Percentiles rank a stretch among this genome's conserved stretches.
Conservation (phyloP, 2,797 vertebrate species). For the Myotis daubentonii region DNA sequence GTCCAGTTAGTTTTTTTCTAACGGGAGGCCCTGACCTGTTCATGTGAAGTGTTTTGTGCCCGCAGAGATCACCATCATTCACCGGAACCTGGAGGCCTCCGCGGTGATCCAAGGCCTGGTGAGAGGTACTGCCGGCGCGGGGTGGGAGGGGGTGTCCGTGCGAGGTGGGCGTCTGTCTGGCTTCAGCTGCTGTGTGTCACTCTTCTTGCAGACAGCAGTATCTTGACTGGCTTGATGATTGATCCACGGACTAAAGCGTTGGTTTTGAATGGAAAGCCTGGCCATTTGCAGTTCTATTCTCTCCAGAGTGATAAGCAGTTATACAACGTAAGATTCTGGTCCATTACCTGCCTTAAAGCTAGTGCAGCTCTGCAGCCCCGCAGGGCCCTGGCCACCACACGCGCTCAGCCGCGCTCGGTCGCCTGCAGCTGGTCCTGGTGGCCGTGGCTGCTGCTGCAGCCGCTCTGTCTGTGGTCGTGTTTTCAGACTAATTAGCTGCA, state of each 20-base stretch:
- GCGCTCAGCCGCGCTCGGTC: too few relatives aligned
- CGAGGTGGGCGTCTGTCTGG: neutral
- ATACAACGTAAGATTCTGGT: conserved; percentile 91
- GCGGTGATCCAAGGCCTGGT: conserved; percentile 95
- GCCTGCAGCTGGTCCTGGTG: too few relatives aligned
- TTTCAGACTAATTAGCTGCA: too few relatives aligned
- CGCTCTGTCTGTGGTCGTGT: too few relatives aligned
- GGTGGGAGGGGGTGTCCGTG: neutral
- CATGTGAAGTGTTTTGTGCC: conserved; percentile 21
- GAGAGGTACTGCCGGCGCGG: conserved; percentile 88
- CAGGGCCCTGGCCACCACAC: too few relatives aligned
- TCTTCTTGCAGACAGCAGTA: conserved; percentile 85
- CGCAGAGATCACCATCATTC: conserved; percentile 93
- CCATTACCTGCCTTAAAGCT: neutral
- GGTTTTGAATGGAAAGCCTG: conserved; percentile 97
- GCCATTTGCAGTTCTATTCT: conserved; percentile 97
- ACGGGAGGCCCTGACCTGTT: neutral
- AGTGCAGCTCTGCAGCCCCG: neutral
- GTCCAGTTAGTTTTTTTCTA: conserved; percentile 2
- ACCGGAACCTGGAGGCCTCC: conserved; percentile 90
- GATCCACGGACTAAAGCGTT: conserved; percentile 95
- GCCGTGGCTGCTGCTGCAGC: too few relatives aligned
- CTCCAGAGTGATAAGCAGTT: conserved; percentile 94
- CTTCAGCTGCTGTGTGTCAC: neutral
- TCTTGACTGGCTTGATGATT: conserved; percentile 91